Base-by-base conservation (phyloP, 2,797 vertebrate genomes). In the Galaxias olidus region DNA sequence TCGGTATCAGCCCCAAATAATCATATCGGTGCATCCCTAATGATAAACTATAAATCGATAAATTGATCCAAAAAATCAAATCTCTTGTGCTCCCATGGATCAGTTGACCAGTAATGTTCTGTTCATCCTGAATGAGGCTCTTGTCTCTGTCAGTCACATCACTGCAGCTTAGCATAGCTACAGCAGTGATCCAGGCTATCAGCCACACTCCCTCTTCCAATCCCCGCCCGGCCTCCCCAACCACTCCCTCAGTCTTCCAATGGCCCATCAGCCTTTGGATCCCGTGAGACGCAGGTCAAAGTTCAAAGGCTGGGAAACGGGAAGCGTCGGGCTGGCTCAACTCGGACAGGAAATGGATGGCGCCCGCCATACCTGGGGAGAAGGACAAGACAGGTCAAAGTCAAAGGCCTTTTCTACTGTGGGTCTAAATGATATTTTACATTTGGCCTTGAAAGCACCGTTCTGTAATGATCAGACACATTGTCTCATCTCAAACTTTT, bases 261-360 rank as follows among this genome's bases (percentile, higher is more conserved):
- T 58, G 58, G 52, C 18, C 8, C 17, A 17, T 53, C 58, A 62
- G 71, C 68, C 62, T 40, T 19, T 53, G 56, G 30, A 30, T 14
- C 12, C 41, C 30, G 45, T 51, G 45, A 53, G 19, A 14, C 17
- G 51, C 46, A 64, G 80, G 84, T 92, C 91, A 93, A 71, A 98
- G 94, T 88, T 98, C 95, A 89, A 99, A 98, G 0, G 96, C 98
- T 45, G 98, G 98, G 78, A 99, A 98, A 81, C 86, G 83, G 49
- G 96, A 94, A 0, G 89, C 86, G 74, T 96, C 95, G 0, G 97
- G 97, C 15, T 85, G 81, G 7, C 87, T 72, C 78, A 98, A 63
- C 61, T 98, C 98, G 0, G 96, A 98, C 11, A 99, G 94, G 84
- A 94, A 99, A 84, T 96, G 91, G 85, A 98, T 91, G n/a, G 96